Conservation (phyloP, 2,113 vertebrate genomes). For the Cryptomyrus ogoouensis region DNA sequence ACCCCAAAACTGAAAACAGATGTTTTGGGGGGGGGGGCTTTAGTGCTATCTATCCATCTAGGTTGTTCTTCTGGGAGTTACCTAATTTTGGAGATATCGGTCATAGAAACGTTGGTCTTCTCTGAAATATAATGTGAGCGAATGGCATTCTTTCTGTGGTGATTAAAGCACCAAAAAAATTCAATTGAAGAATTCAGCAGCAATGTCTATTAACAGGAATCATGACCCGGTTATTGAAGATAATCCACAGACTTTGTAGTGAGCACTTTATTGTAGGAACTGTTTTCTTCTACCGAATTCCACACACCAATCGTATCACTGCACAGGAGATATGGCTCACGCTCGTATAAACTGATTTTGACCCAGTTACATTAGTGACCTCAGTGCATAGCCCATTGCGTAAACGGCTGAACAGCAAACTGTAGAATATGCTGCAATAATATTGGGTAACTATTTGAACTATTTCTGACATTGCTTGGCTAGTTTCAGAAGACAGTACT, state of each 20-base stretch:
- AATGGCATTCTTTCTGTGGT: neutral
- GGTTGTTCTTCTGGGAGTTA: neutral
- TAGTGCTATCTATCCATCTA: neutral
- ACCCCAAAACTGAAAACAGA: neutral
- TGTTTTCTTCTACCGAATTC: neutral
- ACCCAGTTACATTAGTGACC: neutral
- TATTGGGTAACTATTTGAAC: neutral
- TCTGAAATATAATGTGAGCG: neutral
- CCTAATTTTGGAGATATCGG: neutral
- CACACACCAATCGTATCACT: neutral
- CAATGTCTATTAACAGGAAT: neutral
- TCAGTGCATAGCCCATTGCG: neutral
- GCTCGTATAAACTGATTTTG: neutral
- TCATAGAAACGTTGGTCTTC: neutral
- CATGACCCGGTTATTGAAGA: neutral
- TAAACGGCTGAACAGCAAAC: neutral
- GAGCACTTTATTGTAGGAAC: neutral
- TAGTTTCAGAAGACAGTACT: neutral
- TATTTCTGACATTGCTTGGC: neutral
- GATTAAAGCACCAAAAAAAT: neutral
- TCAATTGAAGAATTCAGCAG: neutral
- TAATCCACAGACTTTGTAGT: neutral
- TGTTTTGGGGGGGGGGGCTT: neutral
- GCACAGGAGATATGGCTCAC: neutral
- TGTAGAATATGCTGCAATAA: neutral